Evolutionary conservation across 1,140 invertebrate genomes (phyloP), one percentile per base, ranked within the genome.

Genomic region (Laodelphax striatellus): DNA sequence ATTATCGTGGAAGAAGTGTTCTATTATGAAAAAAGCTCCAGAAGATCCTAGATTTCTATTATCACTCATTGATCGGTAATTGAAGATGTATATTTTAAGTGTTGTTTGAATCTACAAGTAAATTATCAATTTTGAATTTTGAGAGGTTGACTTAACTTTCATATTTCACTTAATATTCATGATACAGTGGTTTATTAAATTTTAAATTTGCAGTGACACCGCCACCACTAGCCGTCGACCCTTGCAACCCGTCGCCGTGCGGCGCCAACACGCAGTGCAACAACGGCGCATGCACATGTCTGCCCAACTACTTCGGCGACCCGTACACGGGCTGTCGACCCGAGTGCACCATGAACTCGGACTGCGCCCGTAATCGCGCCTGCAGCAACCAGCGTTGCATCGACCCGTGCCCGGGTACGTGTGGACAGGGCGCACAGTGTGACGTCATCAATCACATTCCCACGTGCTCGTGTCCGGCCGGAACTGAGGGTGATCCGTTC

Each of bases 261-360:
- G 87, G 87, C 54, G 75, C 84, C 0, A 87, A 88, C 64, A 80
- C 87, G 5, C 76, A 82, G 64, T 91, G 88, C 66, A 75, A 80
- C 17, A 79, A 81, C 66, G 82, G 86, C 38, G 77, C 82, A n/a
- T 92, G 90, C 68, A 80, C 80, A 46, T 92, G 90, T 69, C 71
- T 81, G 5, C 74, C 81, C 9, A 86, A 86, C 65, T 90, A 88
- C 64, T 80, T 87, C 41, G 89, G 89, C 58, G 80, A 86, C 64
- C 85, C 87, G 54, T 78, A 77, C 55, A 65, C 64, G 0, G 74
- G 72, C 17, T 92, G 90, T 71, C 74, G 87, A 63, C 89, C 89
- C 14, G 88, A 92, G 72, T 93, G 90, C 71, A 84, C 88, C 0
- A 80, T 88, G 67, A 92, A 89, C 70, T 83, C 86, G 1, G 90